Base-by-base conservation (phyloP, 2,888 invertebrate genomes). In the Idaea biselata region DNA sequence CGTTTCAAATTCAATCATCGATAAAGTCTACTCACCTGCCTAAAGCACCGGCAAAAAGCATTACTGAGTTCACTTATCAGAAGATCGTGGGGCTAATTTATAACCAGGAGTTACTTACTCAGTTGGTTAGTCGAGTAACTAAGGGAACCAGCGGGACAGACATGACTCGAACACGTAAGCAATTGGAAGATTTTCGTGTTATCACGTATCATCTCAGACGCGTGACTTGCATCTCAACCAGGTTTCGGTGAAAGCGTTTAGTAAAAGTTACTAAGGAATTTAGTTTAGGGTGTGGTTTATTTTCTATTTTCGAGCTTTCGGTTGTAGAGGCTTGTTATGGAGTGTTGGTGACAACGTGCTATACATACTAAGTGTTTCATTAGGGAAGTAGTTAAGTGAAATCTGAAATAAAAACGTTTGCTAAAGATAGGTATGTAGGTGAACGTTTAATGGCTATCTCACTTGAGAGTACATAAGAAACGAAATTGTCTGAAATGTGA, bases 171-270 rank as follows among this genome's bases (percentile, higher is more conserved):
- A 89, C 91, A 91, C 90, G 91, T 91, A 92, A 91, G 90, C 91
- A 91, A 90, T 91, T 89, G 91, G 89, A 89, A 89, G 91, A 89
- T 91, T 91, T 89, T 88, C 91, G 84, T 90, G 91, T 92, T 91
- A 91, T 92, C 92, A 91, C 92, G 91, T 91, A 91, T 91, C 91
- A 92, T 92, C 90, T 91, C 83, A 74, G 81, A 80, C 72, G 83
- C 90, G 91, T 88, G 91, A 72, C 83, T 75, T 82, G 90, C 88
- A 90, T 91, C 73, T 65, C 72, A 82, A 85, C 60, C 66, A 18
- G 56, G 56, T 18, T 56, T 56, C 74, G 62, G 67, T 64, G 68
- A 62, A 75, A 76, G 79, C 79, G 83, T 81, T 84, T 77, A 81
- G 81, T 78, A 79, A 80, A 81, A 83, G 78, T 84, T 80, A 78